Conservation (phyloP, 2,113 vertebrate genomes). For the Cacatua alba region DNA sequence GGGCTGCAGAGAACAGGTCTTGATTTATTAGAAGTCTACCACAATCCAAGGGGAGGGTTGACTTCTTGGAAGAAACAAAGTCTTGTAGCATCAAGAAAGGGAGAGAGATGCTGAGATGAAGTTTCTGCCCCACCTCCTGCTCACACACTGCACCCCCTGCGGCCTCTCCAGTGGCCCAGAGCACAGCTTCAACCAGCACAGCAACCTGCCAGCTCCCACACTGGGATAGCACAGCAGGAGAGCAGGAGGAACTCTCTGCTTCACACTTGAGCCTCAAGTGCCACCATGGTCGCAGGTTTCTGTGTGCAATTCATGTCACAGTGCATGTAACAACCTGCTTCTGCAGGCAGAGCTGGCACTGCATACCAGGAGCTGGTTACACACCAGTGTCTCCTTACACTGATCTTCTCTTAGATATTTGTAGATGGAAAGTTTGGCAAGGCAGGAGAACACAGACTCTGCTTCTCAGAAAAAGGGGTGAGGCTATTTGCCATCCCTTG, state of each 20-base stretch:
- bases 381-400: not conserved
- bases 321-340: rapidly evolving
- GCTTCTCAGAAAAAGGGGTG: not conserved
- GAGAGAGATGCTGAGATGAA: not conserved
- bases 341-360: not conserved
- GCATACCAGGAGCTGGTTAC: rapidly evolving
- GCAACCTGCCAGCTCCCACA: not conserved
- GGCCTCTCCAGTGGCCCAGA: rapidly evolving
- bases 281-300: not conserved
- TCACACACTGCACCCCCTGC: not conserved
- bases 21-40: not conserved
- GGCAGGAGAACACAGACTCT: not conserved
- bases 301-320: not conserved
- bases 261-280: not conserved
- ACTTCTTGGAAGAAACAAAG: not conserved
- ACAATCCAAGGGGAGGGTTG: not conserved
- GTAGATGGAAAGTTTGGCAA: not conserved
- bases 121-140: not conserved
- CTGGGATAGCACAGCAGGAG: rapidly evolving
- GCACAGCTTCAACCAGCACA: not conserved
- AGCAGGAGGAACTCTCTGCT: not conserved
- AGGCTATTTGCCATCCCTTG: not conserved
- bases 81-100: not conserved
- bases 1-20: not conserved
- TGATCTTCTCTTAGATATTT: not conserved